Base-by-base conservation (phyloP, 2,888 invertebrate species). In the Pherbina coryleti region DNA sequence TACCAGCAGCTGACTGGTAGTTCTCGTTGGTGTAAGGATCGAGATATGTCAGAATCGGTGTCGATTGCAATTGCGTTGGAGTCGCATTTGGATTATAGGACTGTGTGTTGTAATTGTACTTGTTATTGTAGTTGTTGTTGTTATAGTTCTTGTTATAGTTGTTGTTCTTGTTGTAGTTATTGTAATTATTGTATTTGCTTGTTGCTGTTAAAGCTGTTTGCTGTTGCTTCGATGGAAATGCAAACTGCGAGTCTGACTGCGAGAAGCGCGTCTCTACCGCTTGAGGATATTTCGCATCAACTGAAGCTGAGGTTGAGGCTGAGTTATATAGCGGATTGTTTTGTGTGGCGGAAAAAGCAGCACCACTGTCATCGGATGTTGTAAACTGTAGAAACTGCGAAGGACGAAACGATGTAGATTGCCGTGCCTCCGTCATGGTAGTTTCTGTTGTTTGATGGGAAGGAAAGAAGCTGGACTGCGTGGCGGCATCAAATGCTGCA, bases 21-120 rank as follows among this genome's bases (percentile, higher is more conserved):
- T 85, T 86, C 70, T 85, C 84, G 80, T 88, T 86, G 69, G 87
- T 87, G 53, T 83, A 86, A 9, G 85, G 88, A 82, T 87, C 87
- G 71, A 85, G 79, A 77, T 87, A 88, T 82, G 84, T 85, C 57
- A 85, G 84, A 78, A 87, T 86, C 8, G 87, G 87, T 44, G 86
- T 87, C 7, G 86, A 79, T 71, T 80, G 82, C 75, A 84, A 76
- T 76, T 82, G 79, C 71, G 80, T 83, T 57, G 87, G 84, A 70
- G 84, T 77, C 19, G 84, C 79, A 37, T 0, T 22, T 67, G 81
- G 62, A 31, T 80, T 19, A 82, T 79, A 51, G 79, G 64, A 31
- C 81, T 28, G 83, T 79, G 34, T 77, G 81, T 17, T 77, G 49
- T 64, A 57, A 51, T 60, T 78, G 74, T 55, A 64, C 11, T 60